phyloP scores from a whole-genome alignment of 2,888 invertebrate species.

The Dolomedes plantarius region DNA sequence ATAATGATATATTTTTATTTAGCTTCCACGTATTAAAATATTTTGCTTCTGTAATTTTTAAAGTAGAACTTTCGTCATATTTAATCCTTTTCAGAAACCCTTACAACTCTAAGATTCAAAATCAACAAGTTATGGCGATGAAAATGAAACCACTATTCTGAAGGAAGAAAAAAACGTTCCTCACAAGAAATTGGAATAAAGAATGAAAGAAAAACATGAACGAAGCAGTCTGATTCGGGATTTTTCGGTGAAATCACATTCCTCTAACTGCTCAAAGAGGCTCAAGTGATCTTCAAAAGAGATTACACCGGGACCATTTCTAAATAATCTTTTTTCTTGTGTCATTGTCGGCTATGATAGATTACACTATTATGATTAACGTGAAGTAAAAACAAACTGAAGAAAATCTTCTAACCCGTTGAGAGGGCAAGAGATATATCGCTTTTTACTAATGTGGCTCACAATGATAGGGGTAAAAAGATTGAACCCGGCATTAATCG shows the following conservation, averaged over 20 bases:
- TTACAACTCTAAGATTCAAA: conserved; percentile 30
- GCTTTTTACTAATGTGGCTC: conserved; percentile 56
- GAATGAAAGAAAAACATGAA: conserved; percentile 24
- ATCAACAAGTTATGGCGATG: conserved; percentile 52
- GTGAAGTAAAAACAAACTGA: conserved; percentile 52
- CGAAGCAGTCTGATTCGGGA: conserved; percentile 17
- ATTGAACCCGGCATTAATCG: not conserved
- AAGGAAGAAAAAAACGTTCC: not conserved
- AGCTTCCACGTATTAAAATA: no score
- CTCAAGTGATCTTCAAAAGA: conserved; percentile 59
- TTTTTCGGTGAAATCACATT: conserved; percentile 56
- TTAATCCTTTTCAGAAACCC: conserved; percentile 23
- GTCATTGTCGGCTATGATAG: conserved; percentile 67
- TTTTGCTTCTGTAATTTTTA: no score
- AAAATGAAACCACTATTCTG: not conserved
- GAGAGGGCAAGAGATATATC: conserved; percentile 50
- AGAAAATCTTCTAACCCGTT: conserved; percentile 44
- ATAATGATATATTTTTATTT: no score
- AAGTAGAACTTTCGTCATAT: no score
- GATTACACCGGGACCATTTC: conserved; percentile 61
- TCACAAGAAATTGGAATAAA: conserved; percentile 41
- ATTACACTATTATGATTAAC: conserved; percentile 66
- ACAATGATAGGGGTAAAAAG: not conserved
- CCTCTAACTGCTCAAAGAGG: conserved; percentile 48
- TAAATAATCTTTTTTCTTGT: conserved; percentile 62